These are phyloP conservation scores for Nudaria mundana DNA, from an alignment of 2,888 invertebrate genomes.

Conservation along the genomic window DNA sequence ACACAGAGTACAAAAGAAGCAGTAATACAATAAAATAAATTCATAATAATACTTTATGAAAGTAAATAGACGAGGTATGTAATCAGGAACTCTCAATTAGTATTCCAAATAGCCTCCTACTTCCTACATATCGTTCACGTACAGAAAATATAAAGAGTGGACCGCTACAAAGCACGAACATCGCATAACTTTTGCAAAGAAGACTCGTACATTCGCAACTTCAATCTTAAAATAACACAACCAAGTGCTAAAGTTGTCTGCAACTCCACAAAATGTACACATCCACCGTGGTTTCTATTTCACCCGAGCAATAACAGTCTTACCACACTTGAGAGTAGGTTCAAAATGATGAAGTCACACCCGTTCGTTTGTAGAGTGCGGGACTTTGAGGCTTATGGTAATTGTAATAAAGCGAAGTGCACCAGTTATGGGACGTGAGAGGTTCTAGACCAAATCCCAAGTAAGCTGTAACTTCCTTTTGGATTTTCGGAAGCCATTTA, in stretches of 20 bases:
- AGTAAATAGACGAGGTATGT: constrained; percentile 57
- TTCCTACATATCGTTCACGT: constrained; percentile 76
- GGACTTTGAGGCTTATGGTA: constrained; percentile 82
- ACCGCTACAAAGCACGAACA: constrained; percentile 74
- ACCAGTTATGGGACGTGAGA: constrained; percentile 82
- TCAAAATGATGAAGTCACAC: constrained; percentile 75
- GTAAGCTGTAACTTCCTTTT: constrained; percentile 83
- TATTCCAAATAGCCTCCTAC: constrained; percentile 78
- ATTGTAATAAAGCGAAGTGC: constrained; percentile 82
- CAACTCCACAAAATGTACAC: constrained; percentile 52
- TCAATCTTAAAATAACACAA: constrained; percentile 59
- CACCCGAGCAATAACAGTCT: constrained; percentile 78
- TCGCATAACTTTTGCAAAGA: constrained; percentile 68
- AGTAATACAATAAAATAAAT: too few species aligned
- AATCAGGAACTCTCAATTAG: constrained; percentile 72
- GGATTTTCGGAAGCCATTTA: constrained; percentile 83
- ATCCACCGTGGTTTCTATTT: constrained; percentile 74
- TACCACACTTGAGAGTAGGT: constrained; percentile 74
- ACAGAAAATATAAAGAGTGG: constrained; percentile 79
- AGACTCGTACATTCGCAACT: constrained; percentile 51
- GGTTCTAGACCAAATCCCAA: constrained; percentile 82
- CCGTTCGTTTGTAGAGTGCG: constrained; percentile 68
- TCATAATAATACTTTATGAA: too few species aligned
- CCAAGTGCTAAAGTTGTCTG: constrained; percentile 69
- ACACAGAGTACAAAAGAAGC: too few species aligned